phyloP scores from a whole-genome alignment of 2,888 invertebrate species.

The Pocota personata region DNA sequence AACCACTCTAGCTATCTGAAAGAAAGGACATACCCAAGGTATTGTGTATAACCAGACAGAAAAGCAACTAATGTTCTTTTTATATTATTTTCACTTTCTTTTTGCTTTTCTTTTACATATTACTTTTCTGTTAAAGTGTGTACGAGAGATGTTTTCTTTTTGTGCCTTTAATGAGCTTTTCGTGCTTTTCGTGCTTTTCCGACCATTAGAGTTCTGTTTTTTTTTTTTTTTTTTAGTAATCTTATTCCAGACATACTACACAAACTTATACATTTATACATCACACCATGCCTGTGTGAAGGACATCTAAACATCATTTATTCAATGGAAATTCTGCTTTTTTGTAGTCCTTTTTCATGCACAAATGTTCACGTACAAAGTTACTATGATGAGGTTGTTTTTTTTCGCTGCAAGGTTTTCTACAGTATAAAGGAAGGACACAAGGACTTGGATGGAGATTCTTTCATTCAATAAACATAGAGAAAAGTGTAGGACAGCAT shows the following conservation, averaged over 20 bases:
- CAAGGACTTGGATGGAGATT: constrained; percentile 17
- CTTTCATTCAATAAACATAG: constrained; percentile 45
- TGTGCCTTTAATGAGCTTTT: constrained; percentile 58
- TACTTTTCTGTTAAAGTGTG: constrained; percentile 30
- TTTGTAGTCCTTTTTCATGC: not conserved
- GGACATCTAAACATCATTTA: constrained; percentile 52
- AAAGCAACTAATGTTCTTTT: constrained; percentile 50
- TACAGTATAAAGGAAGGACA: constrained; percentile 40
- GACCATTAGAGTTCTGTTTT: constrained; percentile 40
- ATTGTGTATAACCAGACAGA: constrained; percentile 79
- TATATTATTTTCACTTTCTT: constrained; percentile 13
- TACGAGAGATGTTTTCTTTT: constrained; percentile 10
- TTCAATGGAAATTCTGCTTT: constrained; percentile 30
- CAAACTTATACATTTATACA: constrained; percentile 11
- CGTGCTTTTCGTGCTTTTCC: constrained; percentile 59
- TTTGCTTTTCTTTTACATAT: constrained; percentile 21
- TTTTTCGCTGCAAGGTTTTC: constrained; percentile 36
- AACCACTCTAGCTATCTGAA: constrained; percentile 89
- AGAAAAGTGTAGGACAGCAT: constrained; percentile 12
- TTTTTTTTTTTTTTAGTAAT: constrained; percentile 33
- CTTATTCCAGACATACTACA: constrained; percentile 37
- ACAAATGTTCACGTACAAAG: constrained; percentile 17
- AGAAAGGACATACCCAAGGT: constrained; percentile 97
- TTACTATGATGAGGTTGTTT: constrained; percentile 15
- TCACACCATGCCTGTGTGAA: constrained; percentile 36